Evolutionary conservation across 2,113 vertebrate species (phyloP).

Genomic region (Arenaria interpres): DNA sequence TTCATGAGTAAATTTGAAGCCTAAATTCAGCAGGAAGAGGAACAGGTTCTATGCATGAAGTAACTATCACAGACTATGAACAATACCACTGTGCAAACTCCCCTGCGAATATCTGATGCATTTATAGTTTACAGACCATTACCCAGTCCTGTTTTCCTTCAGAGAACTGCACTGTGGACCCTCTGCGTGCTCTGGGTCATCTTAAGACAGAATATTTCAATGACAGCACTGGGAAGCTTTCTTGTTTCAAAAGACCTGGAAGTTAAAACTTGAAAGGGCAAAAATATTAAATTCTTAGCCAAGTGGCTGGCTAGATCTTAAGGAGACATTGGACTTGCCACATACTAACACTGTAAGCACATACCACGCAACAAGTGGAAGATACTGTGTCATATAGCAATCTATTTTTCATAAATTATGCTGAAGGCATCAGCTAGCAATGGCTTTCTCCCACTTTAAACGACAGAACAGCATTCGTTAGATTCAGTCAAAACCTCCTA

Average conservation of each 20-base stretch:
- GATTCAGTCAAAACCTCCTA: neutral
- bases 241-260: neutral
- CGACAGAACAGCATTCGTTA: neutral
- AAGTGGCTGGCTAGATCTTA: neutral
- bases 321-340: neutral
- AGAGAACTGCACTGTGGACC: rapidly evolving
- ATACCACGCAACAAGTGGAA: neutral
- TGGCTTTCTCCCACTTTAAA: neutral
- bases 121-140: neutral
- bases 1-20: neutral
- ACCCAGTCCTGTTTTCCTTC: neutral
- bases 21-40: neutral
- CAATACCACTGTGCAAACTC: neutral
- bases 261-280: neutral
- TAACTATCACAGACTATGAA: neutral
- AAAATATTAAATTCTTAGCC: neutral
- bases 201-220: neutral
- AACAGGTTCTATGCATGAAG: neutral
- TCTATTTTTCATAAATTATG: neutral
- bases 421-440: neutral
- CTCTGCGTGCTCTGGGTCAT: neutral
- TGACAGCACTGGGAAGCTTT: neutral
- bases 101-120: neutral
- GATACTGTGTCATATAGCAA: neutral
- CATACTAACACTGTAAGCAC: neutral